Conservation (phyloP, 1,140 invertebrate species). For the Cherax destructor region DNA sequence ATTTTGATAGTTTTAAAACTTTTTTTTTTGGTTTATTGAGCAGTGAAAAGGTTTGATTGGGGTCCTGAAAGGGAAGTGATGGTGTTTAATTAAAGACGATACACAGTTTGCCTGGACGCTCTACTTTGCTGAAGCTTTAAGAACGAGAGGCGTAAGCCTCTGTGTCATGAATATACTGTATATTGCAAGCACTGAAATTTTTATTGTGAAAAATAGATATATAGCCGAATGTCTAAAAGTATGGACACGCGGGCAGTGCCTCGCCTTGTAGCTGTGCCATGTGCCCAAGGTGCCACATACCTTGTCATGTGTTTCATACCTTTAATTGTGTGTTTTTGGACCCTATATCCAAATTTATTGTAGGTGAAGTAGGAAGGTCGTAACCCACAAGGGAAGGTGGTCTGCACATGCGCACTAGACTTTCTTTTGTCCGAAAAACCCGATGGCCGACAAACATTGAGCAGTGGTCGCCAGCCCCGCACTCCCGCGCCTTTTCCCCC, state of each 20-base stretch:
- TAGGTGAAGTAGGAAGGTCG: conserved; percentile 11
- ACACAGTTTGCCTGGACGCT: not conserved
- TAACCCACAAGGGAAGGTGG: conserved; percentile 16
- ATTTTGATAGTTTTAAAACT: not conserved
- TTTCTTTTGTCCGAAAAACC: conserved; percentile 56
- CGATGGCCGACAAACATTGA: conserved; percentile 46
- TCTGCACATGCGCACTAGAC: conserved; percentile 38
- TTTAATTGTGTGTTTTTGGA: conserved; percentile 6
- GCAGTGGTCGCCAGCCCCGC: conserved; percentile 4
- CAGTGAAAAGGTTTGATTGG: not conserved
- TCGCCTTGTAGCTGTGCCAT: not conserved
- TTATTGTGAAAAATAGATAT: not conserved
- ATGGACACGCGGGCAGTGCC: too few relatives aligned
- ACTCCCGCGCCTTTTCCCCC: not conserved
- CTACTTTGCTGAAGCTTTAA: not conserved
- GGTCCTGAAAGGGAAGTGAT: not conserved
- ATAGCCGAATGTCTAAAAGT: not conserved
- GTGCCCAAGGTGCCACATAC: not conserved
- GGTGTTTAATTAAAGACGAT: not conserved
- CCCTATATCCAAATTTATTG: conserved; percentile 39
- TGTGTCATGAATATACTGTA: not conserved
- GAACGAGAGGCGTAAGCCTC: not conserved
- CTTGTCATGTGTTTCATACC: not conserved
- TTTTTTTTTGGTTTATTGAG: not conserved
- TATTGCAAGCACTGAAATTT: not conserved